A percentile compares a stretch with the other conserved stretches of the same genome.
These are phyloP conservation scores for Trialeurodes vaporariorum DNA, from an alignment of 1,140 invertebrate genomes.

Conservation along the genomic window DNA sequence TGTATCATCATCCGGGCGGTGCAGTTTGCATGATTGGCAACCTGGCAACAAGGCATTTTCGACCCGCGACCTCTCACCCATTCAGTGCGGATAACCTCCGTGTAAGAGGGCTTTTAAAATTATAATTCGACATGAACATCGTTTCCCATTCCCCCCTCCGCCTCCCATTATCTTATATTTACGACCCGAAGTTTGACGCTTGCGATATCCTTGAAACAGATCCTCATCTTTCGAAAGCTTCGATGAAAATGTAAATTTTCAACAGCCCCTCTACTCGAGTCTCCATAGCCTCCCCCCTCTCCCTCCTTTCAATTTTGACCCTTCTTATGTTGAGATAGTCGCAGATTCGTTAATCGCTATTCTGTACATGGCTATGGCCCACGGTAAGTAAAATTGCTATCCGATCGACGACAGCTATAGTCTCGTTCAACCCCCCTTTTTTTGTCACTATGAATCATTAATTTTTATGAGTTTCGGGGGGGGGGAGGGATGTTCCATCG, in stretches of 20 bases:
- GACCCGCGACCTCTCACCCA: too few species aligned
- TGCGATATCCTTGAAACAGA: background rate
- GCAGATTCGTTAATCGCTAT: too few species aligned
- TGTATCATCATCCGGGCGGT: too few species aligned
- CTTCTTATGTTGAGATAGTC: too few species aligned
- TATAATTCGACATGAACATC: background rate
- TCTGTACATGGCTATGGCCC: too few species aligned
- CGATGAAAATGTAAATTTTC: conserved; percentile 1
- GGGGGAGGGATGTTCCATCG: too few species aligned
- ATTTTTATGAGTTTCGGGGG: background rate
- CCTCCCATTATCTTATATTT: background rate
- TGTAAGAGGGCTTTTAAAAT: background rate
- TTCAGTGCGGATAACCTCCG: background rate
- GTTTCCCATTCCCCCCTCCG: background rate
- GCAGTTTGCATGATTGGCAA: too few species aligned
- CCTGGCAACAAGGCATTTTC: too few species aligned
- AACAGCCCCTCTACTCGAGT: too few species aligned
- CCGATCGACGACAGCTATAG: background rate
- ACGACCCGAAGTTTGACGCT: background rate
- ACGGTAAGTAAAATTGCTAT: too few species aligned
- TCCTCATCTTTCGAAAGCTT: background rate
- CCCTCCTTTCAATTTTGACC: background rate
- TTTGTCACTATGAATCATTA: background rate
- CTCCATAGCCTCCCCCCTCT: too few species aligned
- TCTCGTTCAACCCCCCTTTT: background rate